These are phyloP conservation scores for Felis catus DNA, from an alignment of 2,113 vertebrate species.

Conservation along the genomic window F.catus_Fca126_mat1.0 CM031412.1:124943501-124944000, in stretches of 20 bases:
- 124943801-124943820: neutral
- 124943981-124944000: neutral
- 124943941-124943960: neutral
- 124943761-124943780: neutral
- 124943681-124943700: neutral
- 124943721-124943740: neutral
- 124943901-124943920: neutral
- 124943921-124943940: neutral
- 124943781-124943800: neutral
- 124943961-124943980: neutral
- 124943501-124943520: neutral
- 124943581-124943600: neutral
- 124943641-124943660: neutral
- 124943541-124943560: neutral
- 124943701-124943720: neutral
- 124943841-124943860: neutral
- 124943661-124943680: neutral
- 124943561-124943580: neutral
- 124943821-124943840: neutral
- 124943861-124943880: neutral
- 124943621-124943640: neutral
- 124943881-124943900: neutral
- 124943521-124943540: neutral
- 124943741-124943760: neutral
- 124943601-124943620: neutral